Percentiles rank a stretch among this genome's conserved stretches.
Conservation (phyloP, 1,140 invertebrate genomes). For the Adoxophyes honmai region DNA sequence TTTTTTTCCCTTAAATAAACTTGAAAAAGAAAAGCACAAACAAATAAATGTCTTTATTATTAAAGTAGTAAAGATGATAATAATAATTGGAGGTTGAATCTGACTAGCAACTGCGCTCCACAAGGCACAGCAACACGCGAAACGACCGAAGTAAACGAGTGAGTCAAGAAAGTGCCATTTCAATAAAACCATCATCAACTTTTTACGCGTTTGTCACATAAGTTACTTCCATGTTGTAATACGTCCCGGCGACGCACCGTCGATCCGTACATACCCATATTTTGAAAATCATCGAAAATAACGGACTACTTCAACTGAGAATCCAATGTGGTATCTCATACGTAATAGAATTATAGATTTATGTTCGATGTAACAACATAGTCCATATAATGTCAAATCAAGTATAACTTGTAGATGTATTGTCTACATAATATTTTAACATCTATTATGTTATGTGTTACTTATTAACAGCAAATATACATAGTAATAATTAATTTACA, state of each 20-base stretch:
- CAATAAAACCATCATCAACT: too few relatives aligned
- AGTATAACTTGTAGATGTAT: neutral
- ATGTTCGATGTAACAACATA: slow-evolving; percentile 1
- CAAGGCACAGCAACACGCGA: too few relatives aligned
- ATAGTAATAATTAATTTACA: neutral
- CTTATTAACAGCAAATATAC: too few relatives aligned
- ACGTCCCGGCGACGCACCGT: neutral
- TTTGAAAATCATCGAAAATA: neutral
- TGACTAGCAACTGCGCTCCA: too few relatives aligned
- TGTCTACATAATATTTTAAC: neutral
- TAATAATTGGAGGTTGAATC: too few relatives aligned
- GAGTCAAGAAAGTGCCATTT: too few relatives aligned
- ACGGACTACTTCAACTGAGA: neutral
- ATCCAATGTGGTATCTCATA: neutral
- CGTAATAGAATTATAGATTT: neutral
- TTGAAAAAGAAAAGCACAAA: too few relatives aligned
- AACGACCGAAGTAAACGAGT: too few relatives aligned
- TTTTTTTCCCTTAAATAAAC: too few relatives aligned
- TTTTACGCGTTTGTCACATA: too few relatives aligned
- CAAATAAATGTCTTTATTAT: too few relatives aligned
- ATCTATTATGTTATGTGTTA: neutral
- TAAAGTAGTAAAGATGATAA: too few relatives aligned
- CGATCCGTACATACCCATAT: neutral
- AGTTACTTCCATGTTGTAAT: neutral
- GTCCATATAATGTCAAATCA: slow-evolving; percentile 5